phyloP scores from a whole-genome alignment of 2,113 vertebrate genomes.

The Aegotheles bennettii region DNA sequence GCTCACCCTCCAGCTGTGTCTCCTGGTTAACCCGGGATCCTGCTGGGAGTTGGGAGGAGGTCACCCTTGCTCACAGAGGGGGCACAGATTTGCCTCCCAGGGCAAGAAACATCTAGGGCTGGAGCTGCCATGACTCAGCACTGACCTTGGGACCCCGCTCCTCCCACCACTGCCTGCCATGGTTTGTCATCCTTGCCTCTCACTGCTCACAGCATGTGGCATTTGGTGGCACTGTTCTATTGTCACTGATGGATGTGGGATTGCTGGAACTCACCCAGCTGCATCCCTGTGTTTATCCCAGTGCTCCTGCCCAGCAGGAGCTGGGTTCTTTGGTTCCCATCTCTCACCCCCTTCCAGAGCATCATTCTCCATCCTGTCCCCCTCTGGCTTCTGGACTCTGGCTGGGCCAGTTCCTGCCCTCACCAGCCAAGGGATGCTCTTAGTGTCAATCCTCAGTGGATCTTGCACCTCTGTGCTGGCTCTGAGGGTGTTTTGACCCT shows the following conservation, averaged over 20 bases:
- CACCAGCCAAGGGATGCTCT: too few species aligned
- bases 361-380: too few species aligned
- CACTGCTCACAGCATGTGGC: fast-evolving
- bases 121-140: not conserved
- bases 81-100: fast-evolving
- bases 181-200: not conserved
- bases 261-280: not conserved
- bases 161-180: not conserved
- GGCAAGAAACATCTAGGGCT: not conserved
- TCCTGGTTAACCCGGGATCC: not conserved
- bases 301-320: not conserved
- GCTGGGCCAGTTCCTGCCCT: too few species aligned
- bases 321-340: too few species aligned
- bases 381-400: too few species aligned
- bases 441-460: too few species aligned
- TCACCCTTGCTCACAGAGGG: not conserved
- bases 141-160: fast-evolving
- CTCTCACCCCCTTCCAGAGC: too few species aligned
- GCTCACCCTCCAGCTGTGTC: not conserved
- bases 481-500: too few species aligned
- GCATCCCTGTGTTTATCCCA: not conserved
- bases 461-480: too few species aligned
- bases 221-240: not conserved
- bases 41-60: not conserved
- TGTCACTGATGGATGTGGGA: not conserved